phyloP scores from a whole-genome alignment of 2,113 vertebrate species.

The Coptodon bakossiorum region DNA sequence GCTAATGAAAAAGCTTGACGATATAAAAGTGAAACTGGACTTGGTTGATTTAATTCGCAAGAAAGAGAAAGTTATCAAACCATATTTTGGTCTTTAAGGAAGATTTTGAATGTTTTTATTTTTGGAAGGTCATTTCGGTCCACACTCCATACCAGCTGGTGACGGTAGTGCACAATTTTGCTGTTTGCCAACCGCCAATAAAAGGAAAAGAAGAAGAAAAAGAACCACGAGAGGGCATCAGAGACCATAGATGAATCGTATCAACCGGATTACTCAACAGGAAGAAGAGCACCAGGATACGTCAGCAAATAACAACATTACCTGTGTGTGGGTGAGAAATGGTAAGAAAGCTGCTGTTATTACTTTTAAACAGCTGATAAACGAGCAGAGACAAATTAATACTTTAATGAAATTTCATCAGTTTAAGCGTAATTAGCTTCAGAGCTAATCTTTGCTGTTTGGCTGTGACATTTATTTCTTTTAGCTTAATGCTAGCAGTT shows the following conservation, averaged over 20 bases:
- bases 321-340: neutral
- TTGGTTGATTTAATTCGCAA: neutral
- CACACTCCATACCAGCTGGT: neutral
- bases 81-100: neutral
- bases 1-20: neutral
- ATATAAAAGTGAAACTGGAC: neutral
- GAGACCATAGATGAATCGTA: neutral
- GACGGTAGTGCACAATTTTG: neutral
- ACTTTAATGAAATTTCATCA: neutral
- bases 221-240: neutral
- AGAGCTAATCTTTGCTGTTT: neutral
- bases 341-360: constrained; percentile 15
- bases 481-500: neutral
- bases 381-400: neutral
- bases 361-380: neutral
- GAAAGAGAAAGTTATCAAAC: neutral
- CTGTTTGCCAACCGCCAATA: neutral
- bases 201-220: neutral
- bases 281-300: constrained; percentile 26
- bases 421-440: too few species aligned
- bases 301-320: neutral
- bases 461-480: neutral
- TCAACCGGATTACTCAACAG: neutral
- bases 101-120: neutral
- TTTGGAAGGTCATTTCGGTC: neutral